phyloP scores from a whole-genome alignment of 2,888 invertebrate genomes.

The Cephus pygmeus region DNA sequence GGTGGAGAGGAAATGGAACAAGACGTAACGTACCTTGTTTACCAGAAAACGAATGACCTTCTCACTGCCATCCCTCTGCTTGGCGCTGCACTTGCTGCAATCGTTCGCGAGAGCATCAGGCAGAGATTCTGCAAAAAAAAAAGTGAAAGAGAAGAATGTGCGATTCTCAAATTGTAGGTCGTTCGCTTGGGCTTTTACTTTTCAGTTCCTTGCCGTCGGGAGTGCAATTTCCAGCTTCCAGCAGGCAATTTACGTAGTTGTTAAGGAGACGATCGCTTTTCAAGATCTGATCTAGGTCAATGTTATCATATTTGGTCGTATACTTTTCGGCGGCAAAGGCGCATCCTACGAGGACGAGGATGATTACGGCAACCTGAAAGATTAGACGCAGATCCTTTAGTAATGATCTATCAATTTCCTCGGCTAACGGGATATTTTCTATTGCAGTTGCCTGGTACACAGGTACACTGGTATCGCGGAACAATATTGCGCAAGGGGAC shows the following conservation, averaged over 20 bases:
- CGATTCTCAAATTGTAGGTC: neutral
- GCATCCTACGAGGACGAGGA: constrained; percentile 43
- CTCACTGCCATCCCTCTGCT: constrained; percentile 73
- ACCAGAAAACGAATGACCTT: constrained; percentile 76
- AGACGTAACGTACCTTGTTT: constrained; percentile 56
- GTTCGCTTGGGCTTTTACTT: constrained; percentile 69
- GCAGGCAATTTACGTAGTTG: constrained; percentile 75
- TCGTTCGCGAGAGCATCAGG: constrained; percentile 79
- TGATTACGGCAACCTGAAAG: constrained; percentile 42
- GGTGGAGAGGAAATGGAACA: neutral
- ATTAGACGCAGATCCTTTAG: constrained; percentile 20
- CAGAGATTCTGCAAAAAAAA: constrained; percentile 69
- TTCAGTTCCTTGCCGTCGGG: constrained; percentile 78
- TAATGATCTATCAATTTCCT: neutral
- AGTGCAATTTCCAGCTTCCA: constrained; percentile 74
- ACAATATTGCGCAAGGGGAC: too few species aligned
- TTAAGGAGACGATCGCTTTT: constrained; percentile 74
- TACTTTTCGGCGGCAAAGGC: constrained; percentile 63
- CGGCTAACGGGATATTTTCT: too few species aligned
- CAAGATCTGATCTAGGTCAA: constrained; percentile 76
- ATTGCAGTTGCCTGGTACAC: too few species aligned
- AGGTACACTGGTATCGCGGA: too few species aligned
- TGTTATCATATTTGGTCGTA: constrained; percentile 76
- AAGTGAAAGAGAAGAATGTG: neutral
- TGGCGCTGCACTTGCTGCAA: constrained; percentile 76